Conservation (phyloP, 35 echinoderm and acorn worm species). For the Ptychodera flava region DNA sequence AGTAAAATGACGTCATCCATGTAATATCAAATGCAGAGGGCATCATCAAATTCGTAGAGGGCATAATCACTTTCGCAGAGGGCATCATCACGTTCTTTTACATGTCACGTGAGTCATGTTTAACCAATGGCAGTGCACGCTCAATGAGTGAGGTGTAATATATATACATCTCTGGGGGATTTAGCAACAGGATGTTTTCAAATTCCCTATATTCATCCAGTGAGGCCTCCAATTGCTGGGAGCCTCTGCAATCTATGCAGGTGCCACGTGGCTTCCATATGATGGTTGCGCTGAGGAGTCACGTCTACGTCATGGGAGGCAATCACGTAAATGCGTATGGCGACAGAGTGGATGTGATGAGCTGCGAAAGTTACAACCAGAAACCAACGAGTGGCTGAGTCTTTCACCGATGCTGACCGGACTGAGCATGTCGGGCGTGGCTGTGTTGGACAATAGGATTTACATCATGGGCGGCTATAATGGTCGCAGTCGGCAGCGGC, state of each 20-base stretch:
- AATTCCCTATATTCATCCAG: conserved; percentile 48
- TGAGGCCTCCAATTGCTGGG: conserved; percentile 56
- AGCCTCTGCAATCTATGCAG: conserved; percentile 51
- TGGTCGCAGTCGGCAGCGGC: conserved; percentile 63
- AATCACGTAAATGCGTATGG: conserved; percentile 85
- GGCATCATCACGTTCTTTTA: no score
- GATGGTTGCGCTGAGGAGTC: conserved; percentile 42
- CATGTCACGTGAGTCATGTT: no score
- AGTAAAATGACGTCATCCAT: no score
- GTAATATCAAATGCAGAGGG: no score
- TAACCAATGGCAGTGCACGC: no score
- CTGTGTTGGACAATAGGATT: conserved; percentile 68
- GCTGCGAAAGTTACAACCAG: conserved; percentile 71
- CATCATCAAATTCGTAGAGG: no score
- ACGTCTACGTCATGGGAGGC: conserved; percentile 84
- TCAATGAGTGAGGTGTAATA: no score
- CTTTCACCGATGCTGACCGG: conserved; percentile 90
- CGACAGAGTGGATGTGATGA: conserved; percentile 89
- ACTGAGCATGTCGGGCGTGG: conserved; percentile 80
- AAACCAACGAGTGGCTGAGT: conserved; percentile 51
- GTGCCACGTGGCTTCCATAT: conserved; percentile 90
- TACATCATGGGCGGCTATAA: conserved; percentile 93
- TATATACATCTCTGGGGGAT: conserved; percentile 83
- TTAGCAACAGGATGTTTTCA: conserved; percentile 72
- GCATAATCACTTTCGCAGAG: no score